A percentile compares a stretch with the other conserved stretches of the same genome.
Conservation (phyloP, 2,797 vertebrate genomes). For the Typhlichthys eigenmanni region DNA sequence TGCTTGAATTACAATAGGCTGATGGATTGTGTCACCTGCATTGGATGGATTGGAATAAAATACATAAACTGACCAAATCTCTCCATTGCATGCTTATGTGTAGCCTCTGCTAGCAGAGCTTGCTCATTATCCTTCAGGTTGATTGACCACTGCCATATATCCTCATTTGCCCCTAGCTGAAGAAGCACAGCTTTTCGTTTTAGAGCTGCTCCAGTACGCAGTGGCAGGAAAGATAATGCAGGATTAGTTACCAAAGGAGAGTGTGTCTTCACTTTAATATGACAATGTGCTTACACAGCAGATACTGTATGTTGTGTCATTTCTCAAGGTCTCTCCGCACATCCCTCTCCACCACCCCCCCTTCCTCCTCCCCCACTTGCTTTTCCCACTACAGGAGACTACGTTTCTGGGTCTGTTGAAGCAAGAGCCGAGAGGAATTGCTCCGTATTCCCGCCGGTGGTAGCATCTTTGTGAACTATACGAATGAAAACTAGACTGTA, state of each 20-base stretch:
- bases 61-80: conserved; percentile 9
- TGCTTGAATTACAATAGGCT: conserved; percentile 13
- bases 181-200: conserved; percentile 2
- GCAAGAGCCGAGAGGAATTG: conserved; percentile 75
- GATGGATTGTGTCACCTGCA: conserved; percentile 4
- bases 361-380: neutral
- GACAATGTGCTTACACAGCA: conserved; percentile 16
- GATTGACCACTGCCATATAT: conserved; percentile 12
- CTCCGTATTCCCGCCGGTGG: conserved; percentile 71
- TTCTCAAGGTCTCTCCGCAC: conserved; percentile 16
- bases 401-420: conserved; percentile 18
- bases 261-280: conserved; percentile 4
- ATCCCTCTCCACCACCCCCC: too few species aligned
- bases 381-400: conserved; percentile 56
- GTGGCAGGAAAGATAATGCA: neutral
- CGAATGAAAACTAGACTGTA: neutral
- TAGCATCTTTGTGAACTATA: conserved; percentile 8
- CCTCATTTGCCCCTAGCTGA: conserved; percentile 5
- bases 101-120: neutral
- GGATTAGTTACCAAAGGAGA: neutral
- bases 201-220: neutral
- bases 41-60: conserved; percentile 1
- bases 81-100: neutral
- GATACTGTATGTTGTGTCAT: conserved; percentile 5
- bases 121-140: conserved; percentile 8